Base-by-base conservation (phyloP, 2,888 invertebrate species). In the Drosophila pseudotalamancana region DNA sequence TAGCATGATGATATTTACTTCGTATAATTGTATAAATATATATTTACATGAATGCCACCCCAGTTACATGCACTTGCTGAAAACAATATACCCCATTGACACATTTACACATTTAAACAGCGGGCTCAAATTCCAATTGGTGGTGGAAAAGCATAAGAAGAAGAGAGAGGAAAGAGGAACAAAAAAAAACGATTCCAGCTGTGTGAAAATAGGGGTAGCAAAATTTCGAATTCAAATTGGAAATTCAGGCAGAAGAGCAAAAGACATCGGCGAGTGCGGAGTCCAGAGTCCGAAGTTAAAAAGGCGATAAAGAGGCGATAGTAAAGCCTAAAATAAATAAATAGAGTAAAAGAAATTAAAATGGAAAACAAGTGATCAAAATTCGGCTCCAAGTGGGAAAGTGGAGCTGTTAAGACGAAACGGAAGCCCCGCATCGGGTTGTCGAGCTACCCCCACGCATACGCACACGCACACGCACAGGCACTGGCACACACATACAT, bases 181-280 rank as follows among this genome's bases (percentile, higher is more conserved):
- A 21, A 66, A 68, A 25, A 51, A 46, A 48, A 48, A 32, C 61
- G 49, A 75, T 71, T 37, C 71, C 75, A 83, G 77, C 77, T 71
- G 65, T 62, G 64, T 46, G 14, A 3, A 65, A 81, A 81, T 82
- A 77, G 62, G 88, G 88, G 87, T 88, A 72, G 84, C 56, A 55
- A 62, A 9, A 9, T 46, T 49, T 62, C 35, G 57, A 48, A 77
- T 74, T 87, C 88, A 62, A 83, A 81, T 88, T 87, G 83, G 88
- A 88, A 75, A 80, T 43, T 45, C 40, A 61, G 60, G 69, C 62
- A 80, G 72, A 74, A 70, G 32, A 29, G 56, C 57, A 32, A 42
- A 62, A 69, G 57, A 57, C 70, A 51, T 65, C 60, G 50, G 53
- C 64, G 78, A 50, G 77, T 57, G 61, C 76, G 65, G 79, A 66